Base-by-base conservation (phyloP, 2,888 invertebrate genomes). In the Macaria notata region DNA sequence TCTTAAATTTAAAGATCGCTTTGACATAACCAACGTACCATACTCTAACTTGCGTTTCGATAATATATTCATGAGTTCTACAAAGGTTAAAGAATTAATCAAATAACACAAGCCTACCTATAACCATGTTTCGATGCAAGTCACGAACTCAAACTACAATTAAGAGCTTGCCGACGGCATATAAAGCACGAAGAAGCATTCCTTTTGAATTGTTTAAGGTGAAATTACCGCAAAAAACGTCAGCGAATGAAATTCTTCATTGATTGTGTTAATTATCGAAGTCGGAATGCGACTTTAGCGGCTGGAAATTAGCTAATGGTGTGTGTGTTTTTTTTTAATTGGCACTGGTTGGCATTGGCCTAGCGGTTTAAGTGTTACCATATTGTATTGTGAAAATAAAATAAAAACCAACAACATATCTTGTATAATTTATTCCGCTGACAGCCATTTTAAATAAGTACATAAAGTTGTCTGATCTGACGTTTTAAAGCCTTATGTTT, bases 141-240 rank as follows among this genome's bases (percentile, higher is more conserved):
- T 84, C 86, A 87, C 86, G 87, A 81, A 83, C 75, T 72, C 66
- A 72, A 76, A 76, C 79, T 78, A 82, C 80, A 86, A 87, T 87
- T 86, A 86, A 81, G 82, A 83, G 78, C 73, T 78, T 75, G 75
- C 79, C 74, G 83, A 73, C 79, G 79, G 83, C 83, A 84, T 84
- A 83, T 78, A 81, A 84, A 83, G 72, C 78, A 79, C 79, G 78
- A 73, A 75, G 76, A 75, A 73, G 80, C 78, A 81, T 84, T 82
- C 79, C 76, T 73, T 69, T 63, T 68, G 71, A 70, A 73, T 61
- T 69, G 71, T 71, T 76, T 70, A 71, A 77, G 69, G 73, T 77
- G 41, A 51, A 79, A 79, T 78, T 76, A 73, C 69, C 63, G 66
- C 70, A 75, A 79, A 76, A 75, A 75, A 73, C 64, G 62, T 71